Evolutionary conservation across 2,888 invertebrate species (phyloP).

Genomic region (Parnassius orleans): DNA sequence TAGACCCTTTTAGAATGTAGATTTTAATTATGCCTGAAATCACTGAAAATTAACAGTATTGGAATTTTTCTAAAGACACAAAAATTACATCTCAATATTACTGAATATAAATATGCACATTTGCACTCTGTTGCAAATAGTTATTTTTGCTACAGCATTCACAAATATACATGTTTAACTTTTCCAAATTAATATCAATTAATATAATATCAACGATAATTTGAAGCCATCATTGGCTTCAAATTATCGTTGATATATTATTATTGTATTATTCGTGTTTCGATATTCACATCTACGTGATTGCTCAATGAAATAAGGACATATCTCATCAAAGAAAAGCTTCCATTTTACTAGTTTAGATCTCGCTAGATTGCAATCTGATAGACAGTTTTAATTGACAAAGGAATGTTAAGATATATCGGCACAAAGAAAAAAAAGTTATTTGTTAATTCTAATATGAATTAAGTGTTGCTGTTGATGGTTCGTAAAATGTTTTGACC

Average conservation of each 20-base stretch:
- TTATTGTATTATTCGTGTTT: slow-evolving; percentile 3
- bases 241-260: no score
- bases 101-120: slow-evolving; percentile 7
- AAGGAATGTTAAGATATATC: background rate
- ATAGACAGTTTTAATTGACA: slow-evolving; percentile 11
- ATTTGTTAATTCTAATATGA: slow-evolving; percentile 17
- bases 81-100: background rate
- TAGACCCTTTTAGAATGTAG: slow-evolving; percentile 5
- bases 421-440: slow-evolving; percentile 10
- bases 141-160: background rate
- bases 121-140: background rate
- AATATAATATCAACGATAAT: background rate
- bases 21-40: background rate
- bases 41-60: background rate
- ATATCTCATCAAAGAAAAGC: slow-evolving; percentile 49
- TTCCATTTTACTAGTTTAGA: slow-evolving; percentile 51
- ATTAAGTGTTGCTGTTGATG: slow-evolving; percentile 15
- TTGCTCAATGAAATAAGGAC: slow-evolving; percentile 58
- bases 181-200: no score
- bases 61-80: no score
- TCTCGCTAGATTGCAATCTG: slow-evolving; percentile 9
- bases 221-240: background rate
- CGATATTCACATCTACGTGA: background rate
- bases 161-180: no score
- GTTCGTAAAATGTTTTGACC: slow-evolving; percentile 1